Percentiles rank a stretch among this genome's conserved stretches.
Conservation (phyloP, 2,888 invertebrate species). For the Hirtodrosophila trivittata region DNA sequence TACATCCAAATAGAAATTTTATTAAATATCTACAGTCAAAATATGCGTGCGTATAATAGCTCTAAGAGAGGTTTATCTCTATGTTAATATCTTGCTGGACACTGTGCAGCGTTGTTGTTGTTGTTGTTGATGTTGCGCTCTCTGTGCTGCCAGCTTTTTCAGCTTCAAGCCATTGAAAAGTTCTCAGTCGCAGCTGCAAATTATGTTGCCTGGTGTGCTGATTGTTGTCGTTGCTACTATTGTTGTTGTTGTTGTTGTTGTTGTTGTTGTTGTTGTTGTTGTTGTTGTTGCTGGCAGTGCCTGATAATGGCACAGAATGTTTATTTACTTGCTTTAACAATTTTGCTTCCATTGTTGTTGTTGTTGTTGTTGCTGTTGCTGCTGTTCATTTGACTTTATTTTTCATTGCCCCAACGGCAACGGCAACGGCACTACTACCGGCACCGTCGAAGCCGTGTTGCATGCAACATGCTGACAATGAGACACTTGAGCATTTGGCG, state of each 20-base stretch:
- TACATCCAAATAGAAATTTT: too few species aligned
- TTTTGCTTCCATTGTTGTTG: conserved; percentile 33
- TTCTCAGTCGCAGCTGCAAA: conserved; percentile 75
- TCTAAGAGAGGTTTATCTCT: too few species aligned
- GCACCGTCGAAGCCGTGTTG: conserved; percentile 33
- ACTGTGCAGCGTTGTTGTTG: conserved; percentile 30
- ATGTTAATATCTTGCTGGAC: not conserved
- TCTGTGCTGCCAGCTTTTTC: conserved; percentile 50
- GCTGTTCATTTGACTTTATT: conserved; percentile 61
- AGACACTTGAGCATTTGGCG: conserved; percentile 78
- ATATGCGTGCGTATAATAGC: too few species aligned
- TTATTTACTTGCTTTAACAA: conserved; percentile 76
- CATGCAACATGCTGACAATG: conserved; percentile 76
- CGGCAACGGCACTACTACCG: conserved; percentile 1
- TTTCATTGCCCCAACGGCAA: conserved; percentile 29
- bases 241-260: conserved; percentile 27
- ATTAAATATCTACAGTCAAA: not conserved
- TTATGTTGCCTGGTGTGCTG: conserved; percentile 69
- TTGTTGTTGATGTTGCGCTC: conserved; percentile 13
- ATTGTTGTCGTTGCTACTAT: conserved; percentile 51
- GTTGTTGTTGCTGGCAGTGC: conserved; percentile 62
- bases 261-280: conserved; percentile 42
- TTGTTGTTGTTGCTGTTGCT: conserved; percentile 38
- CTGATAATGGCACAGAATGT: conserved; percentile 76
- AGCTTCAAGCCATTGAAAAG: conserved; percentile 67